phyloP scores from a whole-genome alignment of 2,113 vertebrate species.

The Prunella himalayana region DNA sequence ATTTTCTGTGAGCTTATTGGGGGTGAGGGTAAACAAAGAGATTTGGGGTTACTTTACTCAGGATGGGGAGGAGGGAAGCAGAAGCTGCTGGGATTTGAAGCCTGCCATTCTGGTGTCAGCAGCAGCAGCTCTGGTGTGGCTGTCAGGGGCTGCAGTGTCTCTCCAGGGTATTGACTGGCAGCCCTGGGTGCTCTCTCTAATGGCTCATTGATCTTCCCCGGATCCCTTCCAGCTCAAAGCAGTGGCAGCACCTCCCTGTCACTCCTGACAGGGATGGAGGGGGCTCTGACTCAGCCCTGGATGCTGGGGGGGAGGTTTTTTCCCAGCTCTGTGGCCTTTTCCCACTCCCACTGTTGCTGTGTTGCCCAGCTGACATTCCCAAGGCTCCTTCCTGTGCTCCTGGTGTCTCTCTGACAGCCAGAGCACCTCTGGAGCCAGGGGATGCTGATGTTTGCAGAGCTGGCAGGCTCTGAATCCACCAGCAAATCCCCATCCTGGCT shows the following conservation, averaged over 20 bases:
- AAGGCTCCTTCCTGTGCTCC: background rate
- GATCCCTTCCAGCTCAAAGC: background rate
- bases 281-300: background rate
- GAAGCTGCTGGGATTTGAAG: background rate
- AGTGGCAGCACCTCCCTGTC: background rate
- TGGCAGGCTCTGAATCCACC: background rate
- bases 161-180: background rate
- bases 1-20: background rate
- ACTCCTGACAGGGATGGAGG: background rate
- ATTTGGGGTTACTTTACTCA: conserved; percentile 35
- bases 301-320: rapidly evolving
- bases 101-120: background rate
- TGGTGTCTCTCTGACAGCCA: rapidly evolving
- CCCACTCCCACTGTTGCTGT: no score
- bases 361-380: background rate
- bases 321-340: background rate
- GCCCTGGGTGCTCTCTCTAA: background rate
- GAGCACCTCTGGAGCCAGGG: background rate
- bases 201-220: conserved; percentile 12
- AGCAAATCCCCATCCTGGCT: background rate
- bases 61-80: background rate
- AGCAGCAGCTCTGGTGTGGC: background rate
- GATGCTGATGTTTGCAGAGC: background rate
- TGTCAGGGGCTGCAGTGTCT: background rate
- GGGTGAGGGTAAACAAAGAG: conserved; percentile 15